Conservation (phyloP, 2,888 invertebrate species). For the Zygaena filipendulae region DNA sequence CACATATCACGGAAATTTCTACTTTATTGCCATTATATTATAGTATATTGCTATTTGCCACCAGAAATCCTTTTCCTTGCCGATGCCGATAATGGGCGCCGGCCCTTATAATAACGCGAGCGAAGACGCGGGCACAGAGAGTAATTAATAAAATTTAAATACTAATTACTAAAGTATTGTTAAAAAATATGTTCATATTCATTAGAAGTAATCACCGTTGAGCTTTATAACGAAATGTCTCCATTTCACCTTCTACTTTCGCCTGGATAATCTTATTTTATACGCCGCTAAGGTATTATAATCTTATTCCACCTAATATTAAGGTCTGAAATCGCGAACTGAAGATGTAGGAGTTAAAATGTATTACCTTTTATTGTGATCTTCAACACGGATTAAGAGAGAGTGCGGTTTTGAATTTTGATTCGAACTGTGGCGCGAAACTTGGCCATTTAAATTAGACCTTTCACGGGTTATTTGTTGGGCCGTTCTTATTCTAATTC, state of each 20-base stretch:
- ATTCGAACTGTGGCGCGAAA: slow-evolving; percentile 58
- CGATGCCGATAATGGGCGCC: too few relatives aligned
- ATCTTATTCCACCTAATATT: slow-evolving; percentile 26
- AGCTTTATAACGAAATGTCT: slow-evolving; percentile 55
- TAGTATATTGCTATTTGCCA: too few relatives aligned
- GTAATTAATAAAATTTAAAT: too few relatives aligned
- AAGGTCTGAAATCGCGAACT: slow-evolving; percentile 33
- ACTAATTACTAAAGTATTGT: too few relatives aligned
- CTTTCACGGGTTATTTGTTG: slow-evolving; percentile 42
- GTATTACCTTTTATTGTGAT: slow-evolving; percentile 70
- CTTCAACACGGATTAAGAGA: slow-evolving; percentile 69
- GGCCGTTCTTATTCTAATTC: slow-evolving; percentile 30
- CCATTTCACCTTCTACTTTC: slow-evolving; percentile 69
- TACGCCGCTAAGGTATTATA: slow-evolving; percentile 30
- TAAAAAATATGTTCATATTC: too few relatives aligned
- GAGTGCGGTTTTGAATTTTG: slow-evolving; percentile 69
- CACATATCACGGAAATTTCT: too few relatives aligned
- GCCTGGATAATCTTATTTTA: slow-evolving; percentile 67
- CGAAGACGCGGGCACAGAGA: too few relatives aligned
- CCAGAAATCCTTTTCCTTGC: too few relatives aligned
- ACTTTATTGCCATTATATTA: too few relatives aligned
- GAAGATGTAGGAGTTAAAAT: slow-evolving; percentile 48
- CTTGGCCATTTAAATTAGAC: slow-evolving; percentile 49
- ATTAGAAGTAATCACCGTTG: too few relatives aligned
- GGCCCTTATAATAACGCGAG: too few relatives aligned